Evolutionary conservation across 2,113 vertebrate species (phyloP).

Genomic region (Poeciliopsis retropinna): DNA sequence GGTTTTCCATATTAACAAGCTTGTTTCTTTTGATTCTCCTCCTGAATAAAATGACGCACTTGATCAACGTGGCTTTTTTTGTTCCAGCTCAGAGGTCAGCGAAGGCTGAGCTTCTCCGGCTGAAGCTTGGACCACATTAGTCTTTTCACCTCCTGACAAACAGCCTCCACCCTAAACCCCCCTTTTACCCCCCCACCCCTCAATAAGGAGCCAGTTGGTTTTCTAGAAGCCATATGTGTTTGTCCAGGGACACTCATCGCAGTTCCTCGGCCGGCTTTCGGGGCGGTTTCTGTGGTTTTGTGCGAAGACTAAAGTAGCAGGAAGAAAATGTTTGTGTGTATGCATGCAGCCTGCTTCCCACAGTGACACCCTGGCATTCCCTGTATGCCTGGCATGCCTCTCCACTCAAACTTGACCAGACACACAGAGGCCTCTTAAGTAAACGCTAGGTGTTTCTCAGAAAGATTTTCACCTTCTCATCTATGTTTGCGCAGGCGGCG

Average conservation of each 20-base stretch:
- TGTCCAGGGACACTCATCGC: constrained; percentile 64
- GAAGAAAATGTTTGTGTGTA: constrained; percentile 28
- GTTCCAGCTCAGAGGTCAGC: constrained; percentile 66
- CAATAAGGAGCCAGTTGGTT: constrained; percentile 46
- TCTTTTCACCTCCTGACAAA: constrained; percentile 62
- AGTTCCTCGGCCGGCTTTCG: constrained; percentile 60
- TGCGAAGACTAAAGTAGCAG: constrained; percentile 32
- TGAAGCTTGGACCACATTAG: constrained; percentile 55
- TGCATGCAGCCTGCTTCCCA: constrained; percentile 45
- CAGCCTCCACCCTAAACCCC: constrained; percentile 38
- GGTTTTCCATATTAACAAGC: constrained; percentile 80
- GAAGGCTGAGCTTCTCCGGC: constrained; percentile 61
- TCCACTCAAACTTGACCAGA: constrained; percentile 61
- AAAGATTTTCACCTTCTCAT: constrained; percentile 26
- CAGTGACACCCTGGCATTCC: constrained; percentile 59
- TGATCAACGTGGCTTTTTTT: constrained; percentile 73
- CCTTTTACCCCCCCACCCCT: not conserved
- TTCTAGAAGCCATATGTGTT: constrained; percentile 65
- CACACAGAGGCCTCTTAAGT: constrained; percentile 53
- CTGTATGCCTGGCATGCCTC: constrained; percentile 63
- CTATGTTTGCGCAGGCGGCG: not conserved
- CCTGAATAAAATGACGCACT: constrained; percentile 74
- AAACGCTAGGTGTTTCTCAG: constrained; percentile 51
- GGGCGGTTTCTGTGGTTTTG: constrained; percentile 54
- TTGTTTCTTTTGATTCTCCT: constrained; percentile 75